Evolutionary conservation across 2,113 vertebrate genomes (phyloP).

Genomic region (Balaeniceps rex): DNA sequence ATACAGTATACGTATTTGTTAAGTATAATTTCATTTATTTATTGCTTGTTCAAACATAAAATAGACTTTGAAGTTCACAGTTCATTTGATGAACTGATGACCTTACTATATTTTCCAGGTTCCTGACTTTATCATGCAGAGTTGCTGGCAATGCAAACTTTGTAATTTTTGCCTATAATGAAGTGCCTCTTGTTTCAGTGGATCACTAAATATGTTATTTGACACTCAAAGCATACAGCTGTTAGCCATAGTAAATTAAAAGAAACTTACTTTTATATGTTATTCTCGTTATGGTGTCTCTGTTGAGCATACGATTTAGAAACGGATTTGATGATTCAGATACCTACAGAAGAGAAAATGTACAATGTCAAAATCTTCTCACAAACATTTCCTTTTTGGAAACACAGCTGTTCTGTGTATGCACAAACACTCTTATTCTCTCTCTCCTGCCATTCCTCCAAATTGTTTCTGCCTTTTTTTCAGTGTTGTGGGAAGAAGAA

Average conservation of each 20-base stretch:
- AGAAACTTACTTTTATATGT: constrained; percentile 98
- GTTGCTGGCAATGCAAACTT: not conserved
- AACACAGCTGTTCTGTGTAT: not conserved
- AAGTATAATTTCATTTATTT: not conserved
- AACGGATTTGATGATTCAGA: constrained; percentile 96
- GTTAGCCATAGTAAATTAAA: not conserved
- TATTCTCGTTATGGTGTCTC: constrained; percentile 99
- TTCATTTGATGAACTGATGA: not conserved
- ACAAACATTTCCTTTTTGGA: not conserved
- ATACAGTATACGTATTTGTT: not conserved
- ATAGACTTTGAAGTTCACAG: not conserved
- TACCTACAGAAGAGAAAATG: constrained; percentile 76
- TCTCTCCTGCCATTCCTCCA: not conserved
- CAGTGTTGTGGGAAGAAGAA: not conserved
- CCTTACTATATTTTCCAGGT: not conserved
- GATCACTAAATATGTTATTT: not conserved
- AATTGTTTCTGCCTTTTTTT: not conserved
- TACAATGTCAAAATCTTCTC: not conserved
- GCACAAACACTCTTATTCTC: not conserved
- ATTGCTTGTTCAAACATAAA: not conserved
- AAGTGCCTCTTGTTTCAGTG: not conserved
- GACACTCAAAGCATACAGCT: not conserved
- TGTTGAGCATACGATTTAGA: constrained; percentile 99
- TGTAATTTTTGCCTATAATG: not conserved
- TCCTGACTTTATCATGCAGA: not conserved